Evolutionary conservation across 2,888 invertebrate species (phyloP).

Genomic region (Stenurella melanura): DNA sequence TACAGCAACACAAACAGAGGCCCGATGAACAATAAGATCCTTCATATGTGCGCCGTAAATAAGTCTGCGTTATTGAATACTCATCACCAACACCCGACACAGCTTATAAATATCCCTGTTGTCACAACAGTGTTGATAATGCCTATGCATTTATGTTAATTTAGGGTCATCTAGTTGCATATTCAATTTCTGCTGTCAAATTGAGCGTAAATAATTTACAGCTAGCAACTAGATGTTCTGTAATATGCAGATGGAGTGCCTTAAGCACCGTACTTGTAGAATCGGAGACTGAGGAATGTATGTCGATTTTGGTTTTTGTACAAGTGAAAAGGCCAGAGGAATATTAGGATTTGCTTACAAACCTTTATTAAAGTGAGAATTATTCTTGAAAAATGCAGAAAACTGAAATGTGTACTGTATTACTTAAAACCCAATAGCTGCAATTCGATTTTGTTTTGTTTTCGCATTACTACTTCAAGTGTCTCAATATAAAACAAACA

Average conservation of each 20-base stretch:
- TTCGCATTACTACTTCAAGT: no score
- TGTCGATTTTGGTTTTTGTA: no score
- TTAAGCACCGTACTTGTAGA: not conserved
- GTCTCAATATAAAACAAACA: no score
- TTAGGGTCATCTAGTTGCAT: slow-evolving; percentile 59
- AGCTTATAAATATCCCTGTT: slow-evolving; percentile 58
- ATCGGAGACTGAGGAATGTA: no score
- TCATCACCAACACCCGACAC: slow-evolving; percentile 35
- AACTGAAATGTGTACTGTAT: no score
- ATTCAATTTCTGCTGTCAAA: slow-evolving; percentile 62
- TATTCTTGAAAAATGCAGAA: no score
- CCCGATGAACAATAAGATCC: slow-evolving; percentile 4
- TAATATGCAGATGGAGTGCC: slow-evolving; percentile 31
- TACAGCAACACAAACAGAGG: not conserved
- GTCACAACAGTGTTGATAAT: slow-evolving; percentile 57
- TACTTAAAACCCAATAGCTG: no score
- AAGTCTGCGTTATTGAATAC: slow-evolving; percentile 41
- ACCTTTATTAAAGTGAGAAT: no score
- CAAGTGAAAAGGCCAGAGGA: no score
- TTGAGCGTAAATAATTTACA: slow-evolving; percentile 59
- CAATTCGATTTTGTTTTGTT: no score
- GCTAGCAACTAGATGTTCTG: slow-evolving; percentile 29
- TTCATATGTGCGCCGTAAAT: slow-evolving; percentile 31
- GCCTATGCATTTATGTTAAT: slow-evolving; percentile 65
- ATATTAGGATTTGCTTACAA: no score